Base-by-base conservation (phyloP, 92 coral and sea anemone species). In the Porites rus region DNA sequence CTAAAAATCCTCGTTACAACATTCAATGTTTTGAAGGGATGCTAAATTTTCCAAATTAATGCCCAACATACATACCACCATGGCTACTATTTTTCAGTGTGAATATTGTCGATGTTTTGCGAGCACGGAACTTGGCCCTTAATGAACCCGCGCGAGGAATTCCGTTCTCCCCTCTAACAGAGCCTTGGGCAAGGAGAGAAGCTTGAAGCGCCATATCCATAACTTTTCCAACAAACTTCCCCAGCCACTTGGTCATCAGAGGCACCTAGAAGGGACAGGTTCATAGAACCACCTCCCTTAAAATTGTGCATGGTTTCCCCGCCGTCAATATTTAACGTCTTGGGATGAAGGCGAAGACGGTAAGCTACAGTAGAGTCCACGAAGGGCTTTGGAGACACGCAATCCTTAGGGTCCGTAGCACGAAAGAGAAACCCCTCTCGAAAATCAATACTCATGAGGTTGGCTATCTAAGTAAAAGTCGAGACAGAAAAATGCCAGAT, bases 401-500 rank as follows among this genome's bases (percentile, higher is more conserved):
- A 8, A 12, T 12, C 59, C 59, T 54, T 6, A 54, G 59, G 10
- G 59, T 54, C 59, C 10, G 13, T 54, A 8, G 59, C 9, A 54
- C 59, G 59, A 54, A 54, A 54, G 13, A 54, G 59, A 54, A 54
- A 54, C 10, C 59, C 59, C 5, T 54, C 59, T 54, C 59, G 59
- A 12, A 54, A 6, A 12, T 54, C 13, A 54, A 54, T 54, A 8
- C 13, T 12, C 59, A 54, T 54, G 13, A 54, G 59, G 59, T 54
- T 1, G 9, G 13, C 59, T 12, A 54, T 54, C 59, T 17, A 76
- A 76, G 83, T 75, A 58, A 73, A 85, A 77, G 53, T 85, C 83
- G 62, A 85, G 63, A 24, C 89, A 85, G 75, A 85, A 76, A 58
- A 85, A 85, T 17, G 84, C 89, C 63, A 76, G 58, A 64, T 85